These are phyloP conservation scores for Machimus atricapillus DNA, from an alignment of 2,888 invertebrate species.

Conservation along the genomic window DNA sequence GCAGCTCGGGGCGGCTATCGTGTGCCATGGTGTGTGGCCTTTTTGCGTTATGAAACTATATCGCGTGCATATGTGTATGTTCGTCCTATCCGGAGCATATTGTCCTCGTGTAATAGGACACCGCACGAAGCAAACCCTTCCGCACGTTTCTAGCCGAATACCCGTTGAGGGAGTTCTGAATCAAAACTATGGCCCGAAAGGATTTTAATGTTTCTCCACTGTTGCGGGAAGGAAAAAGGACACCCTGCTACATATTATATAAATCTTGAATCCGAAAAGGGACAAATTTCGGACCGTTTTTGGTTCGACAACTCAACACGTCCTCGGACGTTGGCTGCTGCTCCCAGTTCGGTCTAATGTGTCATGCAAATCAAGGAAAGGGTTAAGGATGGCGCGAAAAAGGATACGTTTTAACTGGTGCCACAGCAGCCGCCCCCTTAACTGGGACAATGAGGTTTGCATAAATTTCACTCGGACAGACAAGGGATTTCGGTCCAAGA, in stretches of 20 bases:
- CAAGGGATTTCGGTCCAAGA: slow-evolving; percentile 26
- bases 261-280: slow-evolving; percentile 40
- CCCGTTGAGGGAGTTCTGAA: slow-evolving; percentile 39
- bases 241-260: slow-evolving; percentile 45
- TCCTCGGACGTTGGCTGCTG: slow-evolving; percentile 30
- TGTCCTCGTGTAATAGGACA: slow-evolving; percentile 35
- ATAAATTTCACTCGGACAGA: slow-evolving; percentile 40
- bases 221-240: slow-evolving; percentile 44
- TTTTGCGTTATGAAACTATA: neutral
- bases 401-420: slow-evolving; percentile 36
- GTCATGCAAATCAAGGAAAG: slow-evolving; percentile 43
- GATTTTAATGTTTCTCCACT: slow-evolving; percentile 42
- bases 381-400: slow-evolving; percentile 41
- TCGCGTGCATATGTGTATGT: neutral
- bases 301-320: slow-evolving; percentile 42
- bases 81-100: slow-evolving; percentile 4
- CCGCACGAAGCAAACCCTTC: slow-evolving; percentile 17
- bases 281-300: slow-evolving; percentile 38
- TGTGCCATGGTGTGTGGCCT: neutral
- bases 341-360: slow-evolving; percentile 30
- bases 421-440: slow-evolving; percentile 11
- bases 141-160: slow-evolving; percentile 36
- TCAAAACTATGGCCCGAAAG: slow-evolving; percentile 43
- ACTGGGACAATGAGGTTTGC: slow-evolving; percentile 43
- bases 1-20: neutral